These are phyloP conservation scores for Crenuchus spilurus DNA, from an alignment of 2,797 vertebrate genomes.

Conservation along the genomic window DNA sequence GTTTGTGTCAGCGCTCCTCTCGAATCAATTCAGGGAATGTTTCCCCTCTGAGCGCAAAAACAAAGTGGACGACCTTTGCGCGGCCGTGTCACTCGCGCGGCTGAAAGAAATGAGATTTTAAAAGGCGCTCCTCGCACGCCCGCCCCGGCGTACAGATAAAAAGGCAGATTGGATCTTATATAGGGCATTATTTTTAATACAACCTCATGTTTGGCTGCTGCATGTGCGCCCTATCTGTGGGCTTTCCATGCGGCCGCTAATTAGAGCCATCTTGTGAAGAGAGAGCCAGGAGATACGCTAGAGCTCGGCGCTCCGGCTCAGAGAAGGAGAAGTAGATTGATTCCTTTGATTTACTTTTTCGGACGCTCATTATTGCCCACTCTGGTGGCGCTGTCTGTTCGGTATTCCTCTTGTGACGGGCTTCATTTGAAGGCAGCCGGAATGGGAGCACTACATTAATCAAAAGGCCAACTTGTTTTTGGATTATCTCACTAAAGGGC, in stretches of 20 bases:
- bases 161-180: conserved; percentile 58
- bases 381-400: conserved; percentile 35
- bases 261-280: conserved; percentile 35
- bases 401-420: conserved; percentile 41
- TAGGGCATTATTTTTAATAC: conserved; percentile 67
- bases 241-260: conserved; percentile 31
- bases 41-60: conserved; percentile 69
- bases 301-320: conserved; percentile 19
- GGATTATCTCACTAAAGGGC: conserved; percentile 55
- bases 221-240: conserved; percentile 37
- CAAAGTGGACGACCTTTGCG: conserved; percentile 69
- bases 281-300: conserved; percentile 30
- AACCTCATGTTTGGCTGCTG: conserved; percentile 54
- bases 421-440: conserved; percentile 42
- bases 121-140: conserved; percentile 62
- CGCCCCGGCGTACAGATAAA: conserved; percentile 54
- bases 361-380: conserved; percentile 25
- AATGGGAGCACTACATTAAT: conserved; percentile 47
- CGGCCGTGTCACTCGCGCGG: conserved; percentile 61
- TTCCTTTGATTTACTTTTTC: conserved; percentile 46
- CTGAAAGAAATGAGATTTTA: conserved; percentile 67
- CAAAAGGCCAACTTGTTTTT: conserved; percentile 52
- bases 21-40: conserved; percentile 71
- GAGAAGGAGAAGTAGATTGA: conserved; percentile 39
- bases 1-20: conserved; percentile 60